Conservation (phyloP, 2,113 vertebrate genomes). For the Typhlomys cinereus region DNA sequence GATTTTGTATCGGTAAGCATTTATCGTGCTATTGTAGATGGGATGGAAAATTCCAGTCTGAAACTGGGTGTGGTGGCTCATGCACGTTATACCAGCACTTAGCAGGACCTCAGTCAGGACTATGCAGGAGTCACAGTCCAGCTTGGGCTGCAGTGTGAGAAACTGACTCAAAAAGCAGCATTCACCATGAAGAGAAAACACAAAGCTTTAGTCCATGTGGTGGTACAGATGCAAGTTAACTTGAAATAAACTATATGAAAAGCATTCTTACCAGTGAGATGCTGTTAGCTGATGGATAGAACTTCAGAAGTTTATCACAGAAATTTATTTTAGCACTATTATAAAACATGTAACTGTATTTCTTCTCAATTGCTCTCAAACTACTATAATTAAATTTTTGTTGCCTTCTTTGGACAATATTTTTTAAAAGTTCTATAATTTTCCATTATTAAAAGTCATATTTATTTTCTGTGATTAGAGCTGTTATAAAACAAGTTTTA, state of each 20-base stretch:
- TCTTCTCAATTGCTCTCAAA: neutral
- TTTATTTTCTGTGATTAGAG: constrained; percentile 9
- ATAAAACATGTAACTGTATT: constrained; percentile 13
- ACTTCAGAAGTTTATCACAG: neutral
- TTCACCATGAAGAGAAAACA: neutral
- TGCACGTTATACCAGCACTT: neutral
- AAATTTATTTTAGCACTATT: neutral
- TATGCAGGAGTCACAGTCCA: neutral
- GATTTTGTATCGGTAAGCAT: neutral
- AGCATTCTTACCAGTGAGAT: neutral
- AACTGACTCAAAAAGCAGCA: neutral
- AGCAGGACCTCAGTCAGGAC: neutral
- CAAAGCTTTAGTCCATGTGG: neutral
- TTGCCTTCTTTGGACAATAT: neutral
- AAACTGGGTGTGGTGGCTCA: neutral
- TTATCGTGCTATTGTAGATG: neutral
- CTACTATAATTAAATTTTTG: neutral
- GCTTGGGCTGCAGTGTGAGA: neutral
- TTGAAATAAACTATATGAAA: neutral
- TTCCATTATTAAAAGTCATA: neutral
- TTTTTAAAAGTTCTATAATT: constrained; percentile 7
- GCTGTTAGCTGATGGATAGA: neutral
- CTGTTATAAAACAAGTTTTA: too few relatives aligned
- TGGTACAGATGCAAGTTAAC: neutral
- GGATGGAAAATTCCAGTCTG: constrained; percentile 9